Conservation (phyloP, 2,888 invertebrate genomes). For the Thymelicus acteon region DNA sequence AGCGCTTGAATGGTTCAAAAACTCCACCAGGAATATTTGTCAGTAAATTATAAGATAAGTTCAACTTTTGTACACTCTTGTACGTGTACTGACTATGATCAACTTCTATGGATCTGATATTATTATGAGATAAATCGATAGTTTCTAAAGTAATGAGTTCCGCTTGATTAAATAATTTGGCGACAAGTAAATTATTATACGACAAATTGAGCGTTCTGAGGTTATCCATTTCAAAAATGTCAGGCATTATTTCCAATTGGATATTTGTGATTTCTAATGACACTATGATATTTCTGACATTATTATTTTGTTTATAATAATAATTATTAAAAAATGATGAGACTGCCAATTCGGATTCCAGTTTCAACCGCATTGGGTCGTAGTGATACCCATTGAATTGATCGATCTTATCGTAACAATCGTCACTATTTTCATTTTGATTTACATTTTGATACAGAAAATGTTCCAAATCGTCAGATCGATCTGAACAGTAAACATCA, state of each 20-base stretch:
- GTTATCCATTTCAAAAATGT: slow-evolving; percentile 49
- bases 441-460: not conserved
- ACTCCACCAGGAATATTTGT: slow-evolving; percentile 52
- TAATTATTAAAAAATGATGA: not conserved
- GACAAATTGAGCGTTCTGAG: slow-evolving; percentile 56
- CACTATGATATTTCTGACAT: slow-evolving; percentile 34
- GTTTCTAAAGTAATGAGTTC: slow-evolving; percentile 48
- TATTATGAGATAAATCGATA: slow-evolving; percentile 64
- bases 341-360: not conserved
- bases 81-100: slow-evolving; percentile 42
- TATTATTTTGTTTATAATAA: not conserved
- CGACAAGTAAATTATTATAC: slow-evolving; percentile 51
- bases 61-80: slow-evolving; percentile 50
- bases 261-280: slow-evolving; percentile 56
- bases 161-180: slow-evolving; percentile 51
- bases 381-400: not conserved
- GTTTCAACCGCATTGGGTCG: not conserved
- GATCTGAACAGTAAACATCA: not conserved
- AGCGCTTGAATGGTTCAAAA: slow-evolving; percentile 53
- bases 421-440: not conserved
- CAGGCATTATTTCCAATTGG: slow-evolving; percentile 46
- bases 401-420: not conserved
- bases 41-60: slow-evolving; percentile 62
- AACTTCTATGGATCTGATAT: slow-evolving; percentile 51
- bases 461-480: not conserved